Evolutionary conservation across 2,888 invertebrate species (phyloP), one percentile per base, ranked within the genome.

Genomic region (Amitus sp.): DNA sequence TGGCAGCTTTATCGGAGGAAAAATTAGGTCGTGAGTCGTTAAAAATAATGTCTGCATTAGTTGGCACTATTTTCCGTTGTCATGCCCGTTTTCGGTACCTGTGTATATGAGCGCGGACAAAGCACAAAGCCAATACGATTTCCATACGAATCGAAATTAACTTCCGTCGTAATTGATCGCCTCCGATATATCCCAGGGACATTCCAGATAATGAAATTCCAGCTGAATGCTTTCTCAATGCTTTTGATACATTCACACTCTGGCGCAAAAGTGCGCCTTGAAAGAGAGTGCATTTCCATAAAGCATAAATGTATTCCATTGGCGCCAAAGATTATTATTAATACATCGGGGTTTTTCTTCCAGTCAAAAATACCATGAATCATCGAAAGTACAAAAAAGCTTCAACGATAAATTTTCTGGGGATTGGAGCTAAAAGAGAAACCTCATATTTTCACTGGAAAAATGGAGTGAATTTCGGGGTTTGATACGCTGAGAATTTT

Each of bases 161-260:
- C 33, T 33, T 51, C 43, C 48, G 40, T 20, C 47, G 45, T 51
- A 60, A 60, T 60, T 55, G 48, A 55, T 61, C 27, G 53, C 43
- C 42, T 15, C 53, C 46, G 50, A 58, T 62, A 57, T 45, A 20
- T 49, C 42, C 47, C 52, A 57, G 48, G 47, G 40, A 45, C 33
- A 28, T 40, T 53, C 49, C 47, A 47, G 49, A 57, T 54, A 58
- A 62, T 50, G 52, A 45, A 56, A 56, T 47, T 61, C 52, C 47
- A 43, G 47, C 47, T 20, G 51, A 58, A 51, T 47, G 47, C 47
- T 40, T 47, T 52, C 37, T 47, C 45, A 51, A 30, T 40, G 50
- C 50, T n/a, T 42, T 42, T 27, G 12, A 34, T 10, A 34, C 34
- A 34, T 39, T 39, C 39, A 13, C 12, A 17, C 39, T 39, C 15